phyloP scores from a whole-genome alignment of 2,113 vertebrate species.

The Octodon degus region DNA sequence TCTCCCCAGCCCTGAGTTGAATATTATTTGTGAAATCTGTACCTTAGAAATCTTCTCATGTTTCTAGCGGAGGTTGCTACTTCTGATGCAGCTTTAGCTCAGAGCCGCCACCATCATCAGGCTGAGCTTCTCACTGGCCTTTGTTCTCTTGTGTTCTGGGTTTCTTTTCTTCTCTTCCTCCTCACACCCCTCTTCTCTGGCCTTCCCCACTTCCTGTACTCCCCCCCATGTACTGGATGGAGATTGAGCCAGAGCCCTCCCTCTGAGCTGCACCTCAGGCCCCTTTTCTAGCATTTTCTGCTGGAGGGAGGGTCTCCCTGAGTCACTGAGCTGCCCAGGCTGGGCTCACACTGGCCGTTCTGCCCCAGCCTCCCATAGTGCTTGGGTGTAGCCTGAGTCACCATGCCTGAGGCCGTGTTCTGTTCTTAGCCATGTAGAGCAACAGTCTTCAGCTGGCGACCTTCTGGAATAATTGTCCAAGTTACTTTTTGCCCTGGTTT shows the following conservation, averaged over 20 bases:
- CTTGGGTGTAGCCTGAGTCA: neutral
- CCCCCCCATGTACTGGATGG: neutral
- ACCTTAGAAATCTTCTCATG: neutral
- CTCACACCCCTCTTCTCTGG: neutral
- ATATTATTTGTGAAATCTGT: neutral
- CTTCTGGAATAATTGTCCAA: constrained; percentile 20
- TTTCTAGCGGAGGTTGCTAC: neutral
- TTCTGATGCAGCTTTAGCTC: neutral
- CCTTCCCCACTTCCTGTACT: neutral
- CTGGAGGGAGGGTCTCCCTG: neutral
- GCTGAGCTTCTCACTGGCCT: neutral
- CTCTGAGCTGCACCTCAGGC: neutral
- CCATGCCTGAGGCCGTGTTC: neutral
- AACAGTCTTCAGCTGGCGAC: neutral
- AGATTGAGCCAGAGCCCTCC: neutral
- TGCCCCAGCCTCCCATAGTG: neutral
- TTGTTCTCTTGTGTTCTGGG: neutral
- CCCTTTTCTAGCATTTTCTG: neutral
- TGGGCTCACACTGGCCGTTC: neutral
- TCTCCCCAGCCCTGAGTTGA: neutral
- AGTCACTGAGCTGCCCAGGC: neutral
- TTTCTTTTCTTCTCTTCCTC: neutral
- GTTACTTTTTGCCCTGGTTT: constrained; percentile 15
- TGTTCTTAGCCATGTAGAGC: neutral
- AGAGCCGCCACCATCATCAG: neutral